Evolutionary conservation across 2,797 vertebrate genomes (phyloP).

Genomic region (Darevskia nairensis): DNA sequence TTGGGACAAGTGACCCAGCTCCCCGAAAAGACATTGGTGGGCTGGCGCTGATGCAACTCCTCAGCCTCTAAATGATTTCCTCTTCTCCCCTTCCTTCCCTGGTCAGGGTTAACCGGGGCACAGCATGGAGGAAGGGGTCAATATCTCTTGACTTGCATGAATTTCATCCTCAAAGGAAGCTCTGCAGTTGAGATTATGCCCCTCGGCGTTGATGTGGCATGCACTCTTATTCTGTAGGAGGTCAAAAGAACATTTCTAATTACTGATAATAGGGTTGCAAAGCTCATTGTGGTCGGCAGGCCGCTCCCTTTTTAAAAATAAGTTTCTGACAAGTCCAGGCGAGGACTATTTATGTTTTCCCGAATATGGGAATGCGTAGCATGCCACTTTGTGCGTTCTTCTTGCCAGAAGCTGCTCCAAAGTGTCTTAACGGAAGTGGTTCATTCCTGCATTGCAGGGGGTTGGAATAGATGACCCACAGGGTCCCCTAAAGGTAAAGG

Average conservation of each 20-base stretch:
- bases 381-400: neutral
- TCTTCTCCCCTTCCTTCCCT: neutral
- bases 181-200: neutral
- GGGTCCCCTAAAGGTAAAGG: too few species aligned
- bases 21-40: neutral
- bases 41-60: neutral
- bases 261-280: neutral
- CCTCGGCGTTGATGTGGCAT: neutral
- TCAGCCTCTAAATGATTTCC: neutral
- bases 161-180: neutral
- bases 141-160: neutral
- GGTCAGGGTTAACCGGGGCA: neutral
- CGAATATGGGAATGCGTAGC: neutral
- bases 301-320: neutral
- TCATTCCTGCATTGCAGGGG: too few species aligned
- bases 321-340: neutral
- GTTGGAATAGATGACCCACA: too few species aligned
- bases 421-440: neutral
- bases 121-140: neutral
- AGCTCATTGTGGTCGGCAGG: neutral
- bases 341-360: neutral
- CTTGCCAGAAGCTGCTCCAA: neutral
- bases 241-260: neutral
- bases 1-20: neutral
- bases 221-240: neutral